Base-by-base conservation (phyloP, 1,140 invertebrate genomes). In the Helicoverpa zea region DNA sequence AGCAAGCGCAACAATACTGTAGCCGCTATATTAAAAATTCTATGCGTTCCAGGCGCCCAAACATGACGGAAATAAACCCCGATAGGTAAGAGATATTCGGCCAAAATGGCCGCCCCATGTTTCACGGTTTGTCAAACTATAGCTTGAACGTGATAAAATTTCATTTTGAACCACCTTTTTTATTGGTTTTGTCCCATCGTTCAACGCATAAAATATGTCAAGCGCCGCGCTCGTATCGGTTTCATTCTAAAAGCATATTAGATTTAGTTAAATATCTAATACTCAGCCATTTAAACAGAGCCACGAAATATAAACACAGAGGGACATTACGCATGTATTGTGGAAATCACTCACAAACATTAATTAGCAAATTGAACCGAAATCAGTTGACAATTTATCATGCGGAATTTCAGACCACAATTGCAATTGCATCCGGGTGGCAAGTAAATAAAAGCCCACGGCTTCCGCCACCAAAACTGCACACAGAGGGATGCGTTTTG, bases 321-420 rank as follows among this genome's bases (percentile, higher is more conserved):
- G 49, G 23, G 12, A 51, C 49, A 74, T 29, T 64, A 70, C 43
- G 16, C 29, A 85, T 79, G 70, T 49, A 61, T 64, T 58, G 82
- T 81, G 74, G 63, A 79, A 86, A 79, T 84, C 80, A 79, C 72
- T 84, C 80, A 64, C 74, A 76, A 79, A 84, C 82, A 74, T 81
- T 83, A 88, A 89, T 87, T 85, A 88, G 83, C 81, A 79, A 83
- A 85, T 78, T 83, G 59, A 81, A 84, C 81, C 72, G 74, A 82
- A 86, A 85, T 86, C 85, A 86, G 83, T 86, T 86, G 83, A 82
- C 86, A 86, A 87, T 90, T 85, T 84, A 84, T 89, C 83, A 88
- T 87, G 83, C 82, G 80, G 82, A 82, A 87, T 87, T 86, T 81
- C 83, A 83, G 70, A 83, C 85, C 83, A 68, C 84, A 88, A 85